These are phyloP conservation scores for Philopedon plagiatum DNA, from an alignment of 2,888 invertebrate species.

Conservation along the genomic window DNA sequence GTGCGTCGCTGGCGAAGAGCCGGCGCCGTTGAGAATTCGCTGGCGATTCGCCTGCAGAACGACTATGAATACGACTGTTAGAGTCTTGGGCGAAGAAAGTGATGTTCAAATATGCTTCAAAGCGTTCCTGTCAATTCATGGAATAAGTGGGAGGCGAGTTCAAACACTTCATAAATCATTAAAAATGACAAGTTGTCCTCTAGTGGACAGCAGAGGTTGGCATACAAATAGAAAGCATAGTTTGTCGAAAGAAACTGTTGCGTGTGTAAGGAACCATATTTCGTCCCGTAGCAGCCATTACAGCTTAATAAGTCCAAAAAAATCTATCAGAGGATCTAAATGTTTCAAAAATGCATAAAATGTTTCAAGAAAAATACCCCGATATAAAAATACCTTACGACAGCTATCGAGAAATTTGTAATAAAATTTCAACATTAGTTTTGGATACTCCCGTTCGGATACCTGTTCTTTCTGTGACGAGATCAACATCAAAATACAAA, in stretches of 20 bases:
- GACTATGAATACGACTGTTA: too few species aligned
- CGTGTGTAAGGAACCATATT: background rate
- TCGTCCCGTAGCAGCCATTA: background rate
- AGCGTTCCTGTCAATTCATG: conserved; percentile 18
- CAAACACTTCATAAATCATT: conserved; percentile 13
- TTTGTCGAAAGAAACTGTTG: background rate
- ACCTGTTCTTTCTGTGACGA: background rate
- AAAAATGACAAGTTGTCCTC: conserved; percentile 9
- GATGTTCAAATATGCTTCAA: conserved; percentile 15
- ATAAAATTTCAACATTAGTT: conserved; percentile 4
- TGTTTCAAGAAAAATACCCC: background rate
- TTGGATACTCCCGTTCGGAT: background rate
- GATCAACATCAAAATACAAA: conserved; percentile 2
- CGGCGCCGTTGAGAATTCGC: too few species aligned
- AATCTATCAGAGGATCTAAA: background rate
- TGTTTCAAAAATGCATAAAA: conserved; percentile 7
- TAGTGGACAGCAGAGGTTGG: conserved; percentile 12
- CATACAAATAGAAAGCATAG: conserved; percentile 7
- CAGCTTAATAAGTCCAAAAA: conserved; percentile 9
- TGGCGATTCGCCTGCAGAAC: too few species aligned
- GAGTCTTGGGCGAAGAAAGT: conserved; percentile 7
- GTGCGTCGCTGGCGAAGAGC: too few species aligned
- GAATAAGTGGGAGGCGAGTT: conserved; percentile 15
- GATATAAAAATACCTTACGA: conserved; percentile 6
- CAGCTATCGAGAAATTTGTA: conserved; percentile 4